These are phyloP conservation scores for Cydia pomonella DNA, from an alignment of 1,140 invertebrate species.

Conservation along the genomic window DNA sequence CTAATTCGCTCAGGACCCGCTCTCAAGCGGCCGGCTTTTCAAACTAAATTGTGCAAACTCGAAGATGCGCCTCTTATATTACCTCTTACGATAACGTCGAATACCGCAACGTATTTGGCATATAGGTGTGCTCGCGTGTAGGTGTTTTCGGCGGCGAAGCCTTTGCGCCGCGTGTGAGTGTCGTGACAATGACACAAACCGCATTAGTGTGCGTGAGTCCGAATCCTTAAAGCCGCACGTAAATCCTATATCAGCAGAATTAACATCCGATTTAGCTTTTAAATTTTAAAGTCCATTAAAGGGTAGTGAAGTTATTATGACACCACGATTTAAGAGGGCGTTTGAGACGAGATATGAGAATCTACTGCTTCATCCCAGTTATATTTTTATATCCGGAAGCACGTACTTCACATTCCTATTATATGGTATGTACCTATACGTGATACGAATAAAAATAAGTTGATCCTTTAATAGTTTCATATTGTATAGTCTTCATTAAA, in stretches of 20 bases:
- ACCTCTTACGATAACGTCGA: constrained; percentile 74
- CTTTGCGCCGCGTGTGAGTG: constrained; percentile 42
- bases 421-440: not conserved
- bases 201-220: constrained; percentile 25
- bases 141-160: constrained; percentile 63
- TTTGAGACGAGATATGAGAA: constrained; percentile 2
- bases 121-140: constrained; percentile 58
- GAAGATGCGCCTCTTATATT: constrained; percentile 79
- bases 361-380: not conserved
- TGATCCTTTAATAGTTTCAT: not conserved
- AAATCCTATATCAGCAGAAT: constrained; percentile 42
- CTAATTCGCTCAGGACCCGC: constrained; percentile 71
- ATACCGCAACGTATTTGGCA: constrained; percentile 77
- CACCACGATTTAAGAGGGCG: not conserved
- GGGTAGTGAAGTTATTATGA: not conserved
- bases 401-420: constrained; percentile 2
- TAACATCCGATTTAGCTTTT: constrained; percentile 38
- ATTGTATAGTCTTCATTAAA: not conserved
- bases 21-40: constrained; percentile 67
- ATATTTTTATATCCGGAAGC: constrained; percentile 9
- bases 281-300: constrained; percentile 25
- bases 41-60: constrained; percentile 78
- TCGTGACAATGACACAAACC: constrained; percentile 38
- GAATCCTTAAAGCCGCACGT: constrained; percentile 34
- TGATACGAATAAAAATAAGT: constrained; percentile 12